Evolutionary conservation across 2,113 vertebrate species (phyloP), one percentile per base, ranked within the genome.

Genomic region (Aythya baeri): DNA sequence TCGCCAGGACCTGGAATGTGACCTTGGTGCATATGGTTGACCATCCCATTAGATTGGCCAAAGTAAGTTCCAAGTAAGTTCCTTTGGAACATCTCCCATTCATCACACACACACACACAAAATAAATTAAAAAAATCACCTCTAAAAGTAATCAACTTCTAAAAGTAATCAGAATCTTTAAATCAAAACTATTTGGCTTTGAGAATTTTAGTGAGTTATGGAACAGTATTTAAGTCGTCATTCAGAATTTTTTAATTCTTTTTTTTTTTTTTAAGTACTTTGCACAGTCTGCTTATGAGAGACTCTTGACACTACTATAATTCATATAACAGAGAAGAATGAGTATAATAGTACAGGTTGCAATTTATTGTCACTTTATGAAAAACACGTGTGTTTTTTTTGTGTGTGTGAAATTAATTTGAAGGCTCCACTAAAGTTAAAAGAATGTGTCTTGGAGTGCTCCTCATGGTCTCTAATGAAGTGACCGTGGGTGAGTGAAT

Each of bases 11-110:
- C 85, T 93, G 93, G 92, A 94, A 96, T 86, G 93, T 94, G 88
- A 96, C 94, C 91, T 93, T 84, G 59, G 94, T 94, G 38, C 57
- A 4, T 75, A 73, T 46, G 83, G 90, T 89, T 95, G 89, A 88
- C 93, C 2, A 2, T 95, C 82, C 54, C 67, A 91, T 83, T 76
- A 82, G 81, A 87, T 27, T 70, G 85, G 34, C 26, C 17, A 57
- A 58, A 78, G 44, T 62, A 68, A 43, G 49, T n/a, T 92, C 50
- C 84, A 58, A 78, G 41, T 65, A 68, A 43, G 49, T n/a, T 92
- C 50, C 84, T 87, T 92, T 78, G 81, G 72, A 93, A 73, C 38
- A 91, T 94, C 84, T 81, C 43, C 32, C 18, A 73, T 84, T 94
- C 66, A n/a, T 62, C 86, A 58, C 17, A 38, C 44, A 44, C 44